These are phyloP conservation scores for Lissocephala sabroskyi DNA, from an alignment of 2,888 invertebrate genomes.

Conservation along the genomic window DNA sequence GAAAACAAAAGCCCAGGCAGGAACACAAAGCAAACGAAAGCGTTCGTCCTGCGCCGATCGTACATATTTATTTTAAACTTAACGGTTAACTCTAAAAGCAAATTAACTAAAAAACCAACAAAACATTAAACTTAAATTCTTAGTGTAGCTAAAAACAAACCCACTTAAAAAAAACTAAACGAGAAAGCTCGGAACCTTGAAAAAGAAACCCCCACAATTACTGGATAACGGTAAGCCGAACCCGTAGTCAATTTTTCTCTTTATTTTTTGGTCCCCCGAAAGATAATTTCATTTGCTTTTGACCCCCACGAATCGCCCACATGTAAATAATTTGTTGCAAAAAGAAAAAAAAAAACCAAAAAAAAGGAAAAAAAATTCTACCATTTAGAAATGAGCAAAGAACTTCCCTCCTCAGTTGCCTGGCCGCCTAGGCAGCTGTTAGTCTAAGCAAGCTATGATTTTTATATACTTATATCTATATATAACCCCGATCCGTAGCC, in stretches of 20 bases:
- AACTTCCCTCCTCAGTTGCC: constrained; percentile 63
- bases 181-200: no score
- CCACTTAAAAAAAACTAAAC: constrained; percentile 15
- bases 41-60: no score
- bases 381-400: constrained; percentile 53
- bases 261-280: no score
- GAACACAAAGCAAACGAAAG: no score
- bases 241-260: no score
- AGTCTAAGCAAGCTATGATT: constrained; percentile 57
- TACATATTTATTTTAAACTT: constrained; percentile 53
- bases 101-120: no score
- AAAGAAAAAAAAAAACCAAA: constrained; percentile 6
- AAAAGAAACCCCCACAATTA: no score
- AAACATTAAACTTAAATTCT: constrained; percentile 28
- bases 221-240: no score
- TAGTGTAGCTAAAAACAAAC: constrained; percentile 30
- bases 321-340: constrained; percentile 9
- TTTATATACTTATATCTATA: no score
- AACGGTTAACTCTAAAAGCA: constrained; percentile 12
- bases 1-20: no score
- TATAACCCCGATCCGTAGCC: no score
- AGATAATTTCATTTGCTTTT: no score
- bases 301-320: neutral
- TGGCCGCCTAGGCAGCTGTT: constrained; percentile 47
- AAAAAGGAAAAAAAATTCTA: constrained; percentile 21